Conservation (phyloP, 2,797 vertebrate genomes). For the Chiroxiphia lanceolata region DNA sequence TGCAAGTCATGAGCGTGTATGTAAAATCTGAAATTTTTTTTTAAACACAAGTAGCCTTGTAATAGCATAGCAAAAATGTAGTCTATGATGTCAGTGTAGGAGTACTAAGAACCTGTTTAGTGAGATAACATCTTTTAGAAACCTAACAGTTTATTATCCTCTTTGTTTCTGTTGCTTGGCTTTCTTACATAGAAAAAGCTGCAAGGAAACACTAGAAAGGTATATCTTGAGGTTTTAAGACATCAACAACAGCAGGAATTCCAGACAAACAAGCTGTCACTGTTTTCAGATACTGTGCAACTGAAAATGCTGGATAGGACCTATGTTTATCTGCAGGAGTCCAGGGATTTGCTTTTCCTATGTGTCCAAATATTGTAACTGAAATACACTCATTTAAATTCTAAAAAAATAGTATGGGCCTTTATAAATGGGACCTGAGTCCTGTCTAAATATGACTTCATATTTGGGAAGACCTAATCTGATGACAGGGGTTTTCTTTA, state of each 20-base stretch:
- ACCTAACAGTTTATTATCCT: not conserved
- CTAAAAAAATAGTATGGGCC: not conserved
- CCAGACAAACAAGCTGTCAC: slow-evolving; percentile 36
- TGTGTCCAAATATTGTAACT: not conserved
- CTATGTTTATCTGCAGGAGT: slow-evolving; percentile 13
- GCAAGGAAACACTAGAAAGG: not conserved
- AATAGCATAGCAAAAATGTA: slow-evolving; percentile 19
- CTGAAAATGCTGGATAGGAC: not conserved
- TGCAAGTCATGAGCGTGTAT: slow-evolving; percentile 69
- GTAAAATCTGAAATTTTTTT: slow-evolving; percentile 42
- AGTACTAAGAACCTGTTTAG: slow-evolving; percentile 13
- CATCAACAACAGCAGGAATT: slow-evolving; percentile 10
- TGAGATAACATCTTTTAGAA: not conserved
- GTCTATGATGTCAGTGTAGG: not conserved
- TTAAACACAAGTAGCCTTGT: slow-evolving; percentile 6
- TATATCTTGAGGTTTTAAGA: slow-evolving; percentile 14
- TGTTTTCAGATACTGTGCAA: slow-evolving; percentile 4
- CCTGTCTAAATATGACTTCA: not conserved
- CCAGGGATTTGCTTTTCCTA: slow-evolving; percentile 6
- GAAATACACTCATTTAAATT: not conserved
- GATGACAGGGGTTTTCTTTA: not conserved
- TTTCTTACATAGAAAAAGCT: not conserved
- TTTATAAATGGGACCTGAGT: not conserved
- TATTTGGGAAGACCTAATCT: not conserved
- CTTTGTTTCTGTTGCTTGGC: not conserved